phyloP scores from a whole-genome alignment of 2,797 vertebrate species.

The Trematomus bernacchii region DNA sequence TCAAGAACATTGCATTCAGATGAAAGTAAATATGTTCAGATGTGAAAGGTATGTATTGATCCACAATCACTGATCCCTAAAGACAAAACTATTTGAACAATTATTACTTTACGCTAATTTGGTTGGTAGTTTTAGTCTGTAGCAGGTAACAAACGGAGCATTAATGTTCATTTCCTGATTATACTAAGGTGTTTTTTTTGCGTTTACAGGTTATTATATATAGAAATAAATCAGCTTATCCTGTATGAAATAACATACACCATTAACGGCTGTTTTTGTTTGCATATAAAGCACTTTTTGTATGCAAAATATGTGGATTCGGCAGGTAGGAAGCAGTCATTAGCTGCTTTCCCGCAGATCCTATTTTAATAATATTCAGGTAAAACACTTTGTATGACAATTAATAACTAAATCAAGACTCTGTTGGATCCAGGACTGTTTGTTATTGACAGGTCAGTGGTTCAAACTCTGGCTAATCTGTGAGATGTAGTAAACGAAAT shows the following conservation, averaged over 20 bases:
- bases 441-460: neutral
- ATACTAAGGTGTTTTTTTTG: neutral
- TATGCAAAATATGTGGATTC: slow-evolving; percentile 11
- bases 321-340: neutral
- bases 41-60: neutral
- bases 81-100: too few species aligned
- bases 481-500: too few species aligned
- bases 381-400: neutral
- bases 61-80: neutral
- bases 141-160: neutral
- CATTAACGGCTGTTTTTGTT: neutral
- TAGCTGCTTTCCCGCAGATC: neutral
- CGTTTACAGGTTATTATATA: neutral
- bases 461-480: too few species aligned
- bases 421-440: neutral
- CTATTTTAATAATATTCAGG: neutral
- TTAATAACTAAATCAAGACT: neutral
- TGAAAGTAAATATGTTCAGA: neutral
- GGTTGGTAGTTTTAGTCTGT: neutral
- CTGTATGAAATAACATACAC: fast-evolving
- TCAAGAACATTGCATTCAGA: too few species aligned
- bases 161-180: neutral
- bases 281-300: neutral
- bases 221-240: slow-evolving; percentile 3
- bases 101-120: too few species aligned